Conservation (phyloP, 2,797 vertebrate species). For the Pygocentrus nattereri region DNA sequence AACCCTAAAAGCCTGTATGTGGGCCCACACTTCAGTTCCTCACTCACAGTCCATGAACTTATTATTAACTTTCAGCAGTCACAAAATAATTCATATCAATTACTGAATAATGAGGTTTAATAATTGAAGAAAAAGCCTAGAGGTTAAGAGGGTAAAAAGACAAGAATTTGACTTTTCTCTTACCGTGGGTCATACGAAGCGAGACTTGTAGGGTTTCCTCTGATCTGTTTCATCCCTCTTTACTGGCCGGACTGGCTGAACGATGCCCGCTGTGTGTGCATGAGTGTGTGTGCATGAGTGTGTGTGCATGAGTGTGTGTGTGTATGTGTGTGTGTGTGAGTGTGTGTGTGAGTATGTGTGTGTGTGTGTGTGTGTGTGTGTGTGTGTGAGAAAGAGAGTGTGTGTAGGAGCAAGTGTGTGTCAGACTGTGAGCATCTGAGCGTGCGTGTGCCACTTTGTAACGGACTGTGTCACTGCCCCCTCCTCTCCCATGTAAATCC, state of each 20-base stretch:
- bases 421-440: slow-evolving; percentile 56
- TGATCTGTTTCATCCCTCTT: slow-evolving; percentile 65
- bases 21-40: not conserved
- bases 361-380: slow-evolving; percentile 36
- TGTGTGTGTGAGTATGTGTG: slow-evolving; percentile 43
- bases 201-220: slow-evolving; percentile 64
- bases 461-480: slow-evolving; percentile 77
- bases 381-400: not conserved
- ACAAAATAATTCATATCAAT: not conserved
- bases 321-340: slow-evolving; percentile 1
- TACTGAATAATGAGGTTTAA: not conserved
- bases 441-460: slow-evolving; percentile 73
- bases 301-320: slow-evolving; percentile 61
- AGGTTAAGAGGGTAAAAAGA: slow-evolving; percentile 1
- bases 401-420: slow-evolving; percentile 44
- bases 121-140: not conserved
- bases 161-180: slow-evolving; percentile 58
- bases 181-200: slow-evolving; percentile 80
- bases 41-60: not conserved
- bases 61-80: not conserved
- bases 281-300: slow-evolving; percentile 66
- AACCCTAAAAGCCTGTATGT: not conserved
- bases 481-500: slow-evolving; percentile 75
- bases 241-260: slow-evolving; percentile 57
- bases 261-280: slow-evolving; percentile 68